Conservation (phyloP, 2,797 vertebrate genomes). For the Notamacropus eugenii region DNA sequence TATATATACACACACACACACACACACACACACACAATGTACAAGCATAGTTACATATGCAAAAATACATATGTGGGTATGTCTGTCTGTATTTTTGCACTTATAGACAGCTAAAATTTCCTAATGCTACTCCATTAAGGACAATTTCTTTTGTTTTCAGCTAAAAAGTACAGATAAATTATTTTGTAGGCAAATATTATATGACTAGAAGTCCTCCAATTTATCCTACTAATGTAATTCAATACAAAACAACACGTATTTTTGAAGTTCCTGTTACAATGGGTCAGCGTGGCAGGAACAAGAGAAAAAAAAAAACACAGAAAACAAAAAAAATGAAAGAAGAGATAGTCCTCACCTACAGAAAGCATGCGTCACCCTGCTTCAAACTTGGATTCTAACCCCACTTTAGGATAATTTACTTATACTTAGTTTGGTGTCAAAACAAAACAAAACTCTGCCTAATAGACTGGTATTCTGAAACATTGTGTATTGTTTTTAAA, state of each 20-base stretch:
- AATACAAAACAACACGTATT: background rate
- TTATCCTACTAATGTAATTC: background rate
- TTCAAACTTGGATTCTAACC: background rate
- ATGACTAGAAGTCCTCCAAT: background rate
- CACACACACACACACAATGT: too few relatives aligned
- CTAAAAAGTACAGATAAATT: background rate
- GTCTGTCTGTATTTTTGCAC: background rate
- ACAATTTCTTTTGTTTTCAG: background rate
- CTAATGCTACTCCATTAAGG: background rate
- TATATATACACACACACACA: too few relatives aligned
- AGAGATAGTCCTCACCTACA: background rate
- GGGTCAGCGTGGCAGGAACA: too few relatives aligned
- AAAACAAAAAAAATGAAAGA: background rate
- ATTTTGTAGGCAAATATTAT: background rate
- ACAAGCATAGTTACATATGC: too few relatives aligned
- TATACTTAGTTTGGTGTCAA: background rate
- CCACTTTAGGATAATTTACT: background rate
- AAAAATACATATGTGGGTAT: background rate
- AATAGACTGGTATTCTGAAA: background rate
- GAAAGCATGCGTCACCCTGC: background rate
- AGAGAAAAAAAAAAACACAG: background rate
- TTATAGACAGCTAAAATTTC: background rate
- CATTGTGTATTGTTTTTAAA: background rate
- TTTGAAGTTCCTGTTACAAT: background rate
- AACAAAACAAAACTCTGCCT: background rate